Conservation (phyloP, 2,888 invertebrate species). For the Phanerotoma sp. region DNA sequence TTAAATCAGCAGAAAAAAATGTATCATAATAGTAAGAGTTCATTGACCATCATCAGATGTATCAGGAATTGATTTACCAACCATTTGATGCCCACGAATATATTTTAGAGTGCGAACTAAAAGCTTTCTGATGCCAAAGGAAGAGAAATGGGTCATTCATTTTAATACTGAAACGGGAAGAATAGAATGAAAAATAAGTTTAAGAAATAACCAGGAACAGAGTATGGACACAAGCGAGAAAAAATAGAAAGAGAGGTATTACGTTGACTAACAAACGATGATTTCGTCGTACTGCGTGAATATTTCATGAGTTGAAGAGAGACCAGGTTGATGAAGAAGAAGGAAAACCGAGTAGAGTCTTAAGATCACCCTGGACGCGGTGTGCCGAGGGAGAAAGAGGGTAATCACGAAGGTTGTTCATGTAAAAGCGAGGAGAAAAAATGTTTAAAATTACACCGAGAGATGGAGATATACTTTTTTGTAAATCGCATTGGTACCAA, state of each 20-base stretch:
- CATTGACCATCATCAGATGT: too few relatives aligned
- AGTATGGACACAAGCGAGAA: slow-evolving; percentile 10
- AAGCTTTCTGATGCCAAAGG: slow-evolving; percentile 28
- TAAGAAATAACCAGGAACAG: slow-evolving; percentile 14
- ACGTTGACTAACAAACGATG: slow-evolving; percentile 47
- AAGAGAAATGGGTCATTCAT: slow-evolving; percentile 38
- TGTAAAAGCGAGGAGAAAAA: neutral
- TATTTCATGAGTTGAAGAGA: slow-evolving; percentile 47
- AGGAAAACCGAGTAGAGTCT: neutral
- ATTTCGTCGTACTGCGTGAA: slow-evolving; percentile 47
- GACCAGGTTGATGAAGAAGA: slow-evolving; percentile 7
- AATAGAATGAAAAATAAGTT: slow-evolving; percentile 6
- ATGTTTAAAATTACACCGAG: too few relatives aligned
- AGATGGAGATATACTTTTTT: neutral
- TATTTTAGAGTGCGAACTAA: neutral
- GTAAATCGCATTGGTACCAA: too few relatives aligned
- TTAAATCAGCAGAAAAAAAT: too few relatives aligned
- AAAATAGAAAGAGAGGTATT: slow-evolving; percentile 22
- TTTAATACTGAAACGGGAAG: slow-evolving; percentile 26
- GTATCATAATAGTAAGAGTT: too few relatives aligned
- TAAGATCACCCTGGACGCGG: neutral
- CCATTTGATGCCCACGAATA: too few relatives aligned
- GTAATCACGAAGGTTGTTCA: neutral
- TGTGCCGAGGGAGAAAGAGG: slow-evolving; percentile 13
- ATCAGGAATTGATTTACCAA: too few relatives aligned